Evolutionary conservation across 2,888 invertebrate species (phyloP).

Genomic region (Agelastica alni): DNA sequence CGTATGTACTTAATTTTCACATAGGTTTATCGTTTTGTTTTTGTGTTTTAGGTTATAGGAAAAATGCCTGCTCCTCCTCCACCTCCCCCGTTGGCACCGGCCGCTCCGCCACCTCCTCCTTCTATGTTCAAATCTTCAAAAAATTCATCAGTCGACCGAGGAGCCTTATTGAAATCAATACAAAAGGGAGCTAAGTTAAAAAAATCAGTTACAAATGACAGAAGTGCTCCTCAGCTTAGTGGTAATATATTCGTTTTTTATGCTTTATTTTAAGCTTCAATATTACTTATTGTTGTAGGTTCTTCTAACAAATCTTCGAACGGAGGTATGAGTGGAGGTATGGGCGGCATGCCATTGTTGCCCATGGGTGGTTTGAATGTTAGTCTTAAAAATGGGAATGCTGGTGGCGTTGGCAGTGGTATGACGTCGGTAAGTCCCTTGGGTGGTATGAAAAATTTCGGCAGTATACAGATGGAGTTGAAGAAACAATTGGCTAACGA

Average conservation of each 20-base stretch:
- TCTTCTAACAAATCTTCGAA: conserved; percentile 15
- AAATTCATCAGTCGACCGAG: conserved; percentile 64
- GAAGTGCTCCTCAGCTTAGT: conserved; percentile 79
- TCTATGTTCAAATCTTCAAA: conserved; percentile 60
- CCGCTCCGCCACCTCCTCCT: conserved; percentile 68
- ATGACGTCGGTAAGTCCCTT: conserved; percentile 5
- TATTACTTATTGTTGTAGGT: conserved; percentile 17
- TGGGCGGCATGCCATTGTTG: conserved; percentile 7
- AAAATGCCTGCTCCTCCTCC: conserved; percentile 64
- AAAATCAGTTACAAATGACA: conserved; percentile 87
- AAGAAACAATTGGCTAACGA: conserved; percentile 56
- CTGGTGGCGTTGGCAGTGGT: background rate
- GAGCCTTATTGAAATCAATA: conserved; percentile 79
- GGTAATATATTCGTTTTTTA: no score
- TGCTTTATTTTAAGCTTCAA: no score
- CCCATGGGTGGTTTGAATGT: conserved; percentile 5
- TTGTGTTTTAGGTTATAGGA: conserved; percentile 25
- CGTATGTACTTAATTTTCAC: no score
- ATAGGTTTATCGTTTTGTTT: no score
- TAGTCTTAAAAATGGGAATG: conserved; percentile 11
- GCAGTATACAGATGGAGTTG: conserved; percentile 46
- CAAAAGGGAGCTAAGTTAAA: conserved; percentile 80
- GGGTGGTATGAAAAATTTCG: conserved; percentile 10
- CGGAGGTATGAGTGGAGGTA: conserved; percentile 1
- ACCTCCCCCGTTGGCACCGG: conserved; percentile 69